Conservation (phyloP, 1,140 invertebrate species). For the Drosophila kepulauana region DNA sequence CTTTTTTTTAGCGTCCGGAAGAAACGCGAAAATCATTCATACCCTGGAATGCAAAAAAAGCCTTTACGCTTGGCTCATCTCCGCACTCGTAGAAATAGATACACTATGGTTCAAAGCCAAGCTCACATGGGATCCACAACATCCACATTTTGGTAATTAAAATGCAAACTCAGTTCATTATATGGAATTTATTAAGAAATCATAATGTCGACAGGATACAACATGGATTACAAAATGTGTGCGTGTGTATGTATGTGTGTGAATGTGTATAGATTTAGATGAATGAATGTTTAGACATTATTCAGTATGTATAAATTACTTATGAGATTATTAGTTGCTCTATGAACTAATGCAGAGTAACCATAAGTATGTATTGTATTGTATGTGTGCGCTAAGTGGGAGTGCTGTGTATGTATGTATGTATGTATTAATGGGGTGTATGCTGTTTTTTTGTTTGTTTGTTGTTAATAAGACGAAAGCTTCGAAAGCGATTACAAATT, state of each 20-base stretch:
- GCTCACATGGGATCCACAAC: not conserved
- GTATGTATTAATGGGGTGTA: conserved; percentile 23
- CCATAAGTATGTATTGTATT: conserved; percentile 27
- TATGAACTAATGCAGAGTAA: conserved; percentile 71
- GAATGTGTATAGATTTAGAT: conserved; percentile 45
- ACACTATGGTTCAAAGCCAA: not conserved
- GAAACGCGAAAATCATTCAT: not conserved
- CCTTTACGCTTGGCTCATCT: too few species aligned
- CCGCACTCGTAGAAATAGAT: too few species aligned
- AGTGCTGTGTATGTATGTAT: conserved; percentile 34
- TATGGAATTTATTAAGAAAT: conserved; percentile 76
- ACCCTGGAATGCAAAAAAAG: not conserved
- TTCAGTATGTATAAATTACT: conserved; percentile 74
- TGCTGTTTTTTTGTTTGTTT: not conserved
- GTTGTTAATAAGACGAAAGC: conserved; percentile 51
- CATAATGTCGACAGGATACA: conserved; percentile 72
- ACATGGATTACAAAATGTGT: conserved; percentile 63
- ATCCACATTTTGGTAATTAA: not conserved
- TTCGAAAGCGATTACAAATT: conserved; percentile 55
- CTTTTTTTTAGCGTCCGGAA: not conserved
- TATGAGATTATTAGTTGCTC: conserved; percentile 75
- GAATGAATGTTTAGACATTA: conserved; percentile 57
- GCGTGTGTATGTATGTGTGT: conserved; percentile 43
- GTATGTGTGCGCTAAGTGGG: not conserved
- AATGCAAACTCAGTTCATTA: conserved; percentile 26